Conservation (phyloP, 2,888 invertebrate genomes). For the Aradus depressus region DNA sequence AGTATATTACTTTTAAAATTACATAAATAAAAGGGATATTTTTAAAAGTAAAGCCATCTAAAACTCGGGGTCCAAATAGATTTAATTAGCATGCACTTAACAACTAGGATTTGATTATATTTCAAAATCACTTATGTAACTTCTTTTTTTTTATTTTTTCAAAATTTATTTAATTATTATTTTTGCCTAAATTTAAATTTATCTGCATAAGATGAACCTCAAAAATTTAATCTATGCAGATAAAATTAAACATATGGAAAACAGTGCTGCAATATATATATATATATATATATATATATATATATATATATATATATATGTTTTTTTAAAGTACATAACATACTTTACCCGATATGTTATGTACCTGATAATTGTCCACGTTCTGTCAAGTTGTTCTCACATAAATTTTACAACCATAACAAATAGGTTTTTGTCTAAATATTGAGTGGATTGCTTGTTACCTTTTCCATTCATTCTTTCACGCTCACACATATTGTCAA, state of each 20-base stretch:
- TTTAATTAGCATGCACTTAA: slow-evolving; percentile 19
- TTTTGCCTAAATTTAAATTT: too few relatives aligned
- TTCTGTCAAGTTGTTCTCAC: slow-evolving; percentile 16
- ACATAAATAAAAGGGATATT: slow-evolving; percentile 9
- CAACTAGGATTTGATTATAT: slow-evolving; percentile 13
- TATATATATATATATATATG: too few relatives aligned
- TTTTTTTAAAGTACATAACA: slow-evolving; percentile 18
- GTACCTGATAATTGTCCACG: slow-evolving; percentile 4
- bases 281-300: too few relatives aligned
- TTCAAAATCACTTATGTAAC: slow-evolving; percentile 2
- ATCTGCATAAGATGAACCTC: slow-evolving; percentile 6
- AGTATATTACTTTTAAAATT: slow-evolving; percentile 10
- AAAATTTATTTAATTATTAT: slow-evolving; percentile 3
- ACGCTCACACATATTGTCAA: slow-evolving; percentile 10
- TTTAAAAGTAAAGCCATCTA: slow-evolving; percentile 13
- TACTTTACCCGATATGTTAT: slow-evolving; percentile 15
- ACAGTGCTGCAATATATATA: slow-evolving; percentile 4
- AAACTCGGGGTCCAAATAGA: slow-evolving; percentile 25
- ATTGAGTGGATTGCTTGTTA: slow-evolving; percentile 28
- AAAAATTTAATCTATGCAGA: slow-evolving; percentile 9
- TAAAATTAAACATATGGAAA: slow-evolving; percentile 8
- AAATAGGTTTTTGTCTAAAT: slow-evolving; percentile 2
- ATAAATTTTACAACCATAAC: slow-evolving; percentile 22
- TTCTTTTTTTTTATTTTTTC: background rate
- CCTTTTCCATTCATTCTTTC: slow-evolving; percentile 23